A percentile compares a stretch with the other conserved stretches of the same genome.
These are phyloP conservation scores for Andrena flavipes DNA, from an alignment of 2,888 invertebrate species.

Conservation along the genomic window DNA sequence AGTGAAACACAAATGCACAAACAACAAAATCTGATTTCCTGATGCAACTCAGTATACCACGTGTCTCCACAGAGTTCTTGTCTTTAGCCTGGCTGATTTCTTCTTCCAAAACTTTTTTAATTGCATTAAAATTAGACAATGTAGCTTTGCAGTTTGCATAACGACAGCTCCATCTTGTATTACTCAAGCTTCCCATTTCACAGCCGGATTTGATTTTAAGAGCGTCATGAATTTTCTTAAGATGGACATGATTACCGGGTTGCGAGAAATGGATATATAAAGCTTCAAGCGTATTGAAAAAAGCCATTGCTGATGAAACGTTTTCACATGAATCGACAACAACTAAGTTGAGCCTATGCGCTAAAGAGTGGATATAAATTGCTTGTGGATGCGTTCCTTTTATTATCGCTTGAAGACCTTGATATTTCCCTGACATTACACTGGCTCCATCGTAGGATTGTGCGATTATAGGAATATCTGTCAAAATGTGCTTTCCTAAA, in stretches of 20 bases:
- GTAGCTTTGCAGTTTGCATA: not conserved
- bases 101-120: not conserved
- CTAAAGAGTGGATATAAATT: not conserved
- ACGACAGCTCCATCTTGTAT: not conserved
- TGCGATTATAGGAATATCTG: too few species aligned
- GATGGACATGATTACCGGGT: not conserved
- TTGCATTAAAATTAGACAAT: not conserved
- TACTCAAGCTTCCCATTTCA: constrained; percentile 1
- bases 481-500: too few species aligned
- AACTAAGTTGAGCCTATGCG: not conserved
- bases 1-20: not conserved
- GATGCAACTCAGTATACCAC: not conserved
- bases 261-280: constrained; percentile 5
- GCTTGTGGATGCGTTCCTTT: not conserved
- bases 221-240: not conserved
- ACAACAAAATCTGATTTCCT: constrained; percentile 1
- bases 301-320: not conserved
- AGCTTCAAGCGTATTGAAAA: not conserved
- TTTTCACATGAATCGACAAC: not conserved
- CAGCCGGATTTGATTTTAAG: not conserved
- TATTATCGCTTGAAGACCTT: not conserved
- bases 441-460: too few species aligned
- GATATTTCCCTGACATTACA: too few species aligned
- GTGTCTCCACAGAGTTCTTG: not conserved
- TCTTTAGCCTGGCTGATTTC: not conserved